Base-by-base conservation (phyloP, 2,797 vertebrate species). In the Chelonia mydas region DNA sequence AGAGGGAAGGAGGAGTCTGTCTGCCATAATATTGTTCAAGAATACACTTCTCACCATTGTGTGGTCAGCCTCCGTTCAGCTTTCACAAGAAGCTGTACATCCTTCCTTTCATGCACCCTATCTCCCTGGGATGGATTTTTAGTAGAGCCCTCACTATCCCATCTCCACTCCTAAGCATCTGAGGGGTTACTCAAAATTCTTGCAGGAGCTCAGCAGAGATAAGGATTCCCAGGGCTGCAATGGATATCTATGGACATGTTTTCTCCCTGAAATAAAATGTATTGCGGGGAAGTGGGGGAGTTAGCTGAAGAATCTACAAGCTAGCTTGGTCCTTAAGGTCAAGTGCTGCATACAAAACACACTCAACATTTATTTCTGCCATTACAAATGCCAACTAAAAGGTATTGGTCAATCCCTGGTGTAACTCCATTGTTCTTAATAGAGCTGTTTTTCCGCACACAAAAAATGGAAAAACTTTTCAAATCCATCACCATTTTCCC, bases 111-210 rank as follows among this genome's bases (percentile, higher is more conserved):
- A 68, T 17, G 7, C 61, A 37, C 61, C 33, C 28, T 33, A 33
- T 33, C 31, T 61, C 31, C 31, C 17, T 68, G 33, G 33, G 33
- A 68, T 68, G 61, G 33, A 37, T n/a, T 17, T 68, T n/a, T 37
- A 21, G 1, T 68, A 68, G 33, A 65, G 33, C 17, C 33, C 8
- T 65, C 16, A n/a, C 33, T n/a, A 7, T n/a, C 16, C 33, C 7
- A 37, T 33, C 33, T 68, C 33, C 13, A 85, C 45, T 33, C 72
- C 89, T 50, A 17, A 81, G 55, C 55, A 88, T 13, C 59, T 45
- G 21, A 45, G 41, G 12, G 19, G 41, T 11, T 82, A 55, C 23
- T 57, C 93, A 0, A 31, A 0, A 0, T 28, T 53, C 61, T 81
- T 94, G 68, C 25, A 90, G 89, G 90, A 86, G 49, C 82, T 88